Evolutionary conservation across 2,113 vertebrate genomes (phyloP), one percentile per base, ranked within the genome.

Genomic region (Phodopus roborovskii): DNA sequence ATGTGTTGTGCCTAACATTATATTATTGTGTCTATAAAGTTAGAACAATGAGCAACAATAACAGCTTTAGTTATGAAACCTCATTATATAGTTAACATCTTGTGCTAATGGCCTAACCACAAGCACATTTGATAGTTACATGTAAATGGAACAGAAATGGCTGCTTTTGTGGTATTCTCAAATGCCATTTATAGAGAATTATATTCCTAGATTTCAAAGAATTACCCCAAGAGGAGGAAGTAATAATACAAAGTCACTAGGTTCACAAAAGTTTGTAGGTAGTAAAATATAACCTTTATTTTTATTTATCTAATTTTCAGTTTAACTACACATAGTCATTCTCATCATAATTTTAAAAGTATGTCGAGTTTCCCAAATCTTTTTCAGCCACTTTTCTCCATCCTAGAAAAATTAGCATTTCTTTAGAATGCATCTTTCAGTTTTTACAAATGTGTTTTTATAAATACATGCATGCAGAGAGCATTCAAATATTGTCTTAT

Each of bases 301-400:
- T 96, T 88, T 89, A 28, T 86, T 88, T 26, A 56, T 78, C 20
- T 92, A 20, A 28, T 88, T 93, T 90, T 85, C 71, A 92, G 28
- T 74, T 68, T 91, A 88, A 71, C 30, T 85, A 5, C n/a, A 74
- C 4, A 30, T 30, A 68, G 50, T 89, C 22, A 87, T 95, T 92
- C 74, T 94, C 26, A 81, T 75, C 30, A 77, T 62, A 77, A 96
- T 71, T 81, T 82, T 24, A 66, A 83, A 77, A 50, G 0, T 17
- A 20, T 5, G 68, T 22, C 56, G 15, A 60, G 48, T 78, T 83
- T 70, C 66, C 42, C 53, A 89, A 95, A 36, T 90, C 39, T 12
- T 33, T 92, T 96, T 56, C 86, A 70, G 5, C 36, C 7, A 9
- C 15, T 97, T 83, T 74, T 56, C n/a, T 79, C 48, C 19, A 42